Percentiles rank a stretch among this genome's conserved stretches.
These are phyloP conservation scores for Myathropa florea DNA, from an alignment of 2,888 invertebrate species.

Conservation along the genomic window DNA sequence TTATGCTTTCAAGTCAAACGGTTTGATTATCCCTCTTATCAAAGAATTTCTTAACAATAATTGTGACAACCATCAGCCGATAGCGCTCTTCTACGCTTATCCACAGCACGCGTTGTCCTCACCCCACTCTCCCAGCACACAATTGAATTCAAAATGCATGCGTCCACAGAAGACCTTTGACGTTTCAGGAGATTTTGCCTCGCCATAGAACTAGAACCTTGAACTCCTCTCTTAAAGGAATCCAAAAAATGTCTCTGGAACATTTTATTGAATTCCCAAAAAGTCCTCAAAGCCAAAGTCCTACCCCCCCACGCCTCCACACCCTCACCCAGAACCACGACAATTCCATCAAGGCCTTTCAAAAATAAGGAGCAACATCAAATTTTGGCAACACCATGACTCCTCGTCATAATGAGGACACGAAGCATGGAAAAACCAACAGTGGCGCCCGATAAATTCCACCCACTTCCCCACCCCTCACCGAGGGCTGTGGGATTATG, in stretches of 20 bases:
- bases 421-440: background rate
- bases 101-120: background rate
- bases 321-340: background rate
- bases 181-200: background rate
- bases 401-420: background rate
- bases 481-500: conserved; percentile 12
- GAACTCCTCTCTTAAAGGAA: background rate
- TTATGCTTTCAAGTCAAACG: background rate
- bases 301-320: background rate
- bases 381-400: background rate
- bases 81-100: background rate
- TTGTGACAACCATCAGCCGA: background rate
- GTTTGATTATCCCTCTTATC: background rate
- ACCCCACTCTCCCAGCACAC: background rate
- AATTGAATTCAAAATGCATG: background rate
- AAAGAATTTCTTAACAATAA: background rate
- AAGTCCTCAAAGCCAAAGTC: background rate
- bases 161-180: background rate
- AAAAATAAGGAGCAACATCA: background rate
- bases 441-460: conserved; percentile 18
- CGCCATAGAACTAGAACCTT: background rate
- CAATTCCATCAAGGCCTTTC: background rate
- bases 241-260: background rate
- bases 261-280: background rate
- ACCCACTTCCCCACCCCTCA: background rate